Conservation (phyloP, 2,888 invertebrate genomes). For the Conomelus anceps region DNA sequence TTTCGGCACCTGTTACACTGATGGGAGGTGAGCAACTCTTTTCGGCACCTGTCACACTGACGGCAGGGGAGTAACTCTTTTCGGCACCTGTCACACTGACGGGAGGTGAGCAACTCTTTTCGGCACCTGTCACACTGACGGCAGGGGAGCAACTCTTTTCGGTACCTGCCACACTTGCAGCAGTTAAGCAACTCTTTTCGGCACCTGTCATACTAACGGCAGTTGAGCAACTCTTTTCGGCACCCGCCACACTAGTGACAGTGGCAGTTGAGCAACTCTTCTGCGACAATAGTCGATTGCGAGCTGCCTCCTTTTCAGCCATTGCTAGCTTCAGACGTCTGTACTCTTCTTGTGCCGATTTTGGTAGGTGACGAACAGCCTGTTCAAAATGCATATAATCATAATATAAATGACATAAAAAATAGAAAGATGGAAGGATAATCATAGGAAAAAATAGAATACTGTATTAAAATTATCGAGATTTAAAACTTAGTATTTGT, state of each 20-base stretch:
- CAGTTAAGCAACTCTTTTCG: background rate
- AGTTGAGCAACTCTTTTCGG: background rate
- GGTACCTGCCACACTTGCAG: background rate
- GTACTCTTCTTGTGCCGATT: constrained; percentile 43
- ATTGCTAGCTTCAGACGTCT: constrained; percentile 42
- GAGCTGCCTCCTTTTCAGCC: constrained; percentile 35
- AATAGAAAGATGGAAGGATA: background rate
- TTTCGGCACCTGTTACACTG: no score
- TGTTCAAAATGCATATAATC: constrained; percentile 26
- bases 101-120: background rate
- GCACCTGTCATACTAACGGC: background rate
- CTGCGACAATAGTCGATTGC: background rate
- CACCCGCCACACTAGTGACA: background rate
- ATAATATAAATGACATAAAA: background rate
- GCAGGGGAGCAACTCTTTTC: background rate
- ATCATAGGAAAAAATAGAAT: no score
- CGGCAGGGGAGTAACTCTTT: background rate
- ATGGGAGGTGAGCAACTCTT: no score
- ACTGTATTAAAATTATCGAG: no score
- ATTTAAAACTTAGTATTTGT: no score
- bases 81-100: background rate
- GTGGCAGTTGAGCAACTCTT: background rate
- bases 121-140: background rate
- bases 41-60: no score
- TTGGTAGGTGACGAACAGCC: constrained; percentile 43